Evolutionary conservation across 1,140 invertebrate species (phyloP), one percentile per base, ranked within the genome.

Genomic region (Danaus plexippus): DNA sequence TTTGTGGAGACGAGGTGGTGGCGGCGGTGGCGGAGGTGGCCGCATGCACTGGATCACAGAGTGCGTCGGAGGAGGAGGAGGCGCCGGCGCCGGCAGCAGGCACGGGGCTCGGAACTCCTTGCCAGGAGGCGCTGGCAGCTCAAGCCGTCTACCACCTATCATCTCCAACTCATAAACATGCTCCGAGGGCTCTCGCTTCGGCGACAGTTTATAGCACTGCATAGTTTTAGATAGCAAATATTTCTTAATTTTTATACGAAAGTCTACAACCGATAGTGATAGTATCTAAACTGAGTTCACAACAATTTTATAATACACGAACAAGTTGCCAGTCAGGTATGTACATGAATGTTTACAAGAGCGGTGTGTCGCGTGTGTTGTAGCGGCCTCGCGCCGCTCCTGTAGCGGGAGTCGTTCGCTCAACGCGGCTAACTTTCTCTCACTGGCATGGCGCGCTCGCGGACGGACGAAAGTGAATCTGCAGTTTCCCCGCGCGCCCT

Each of bases 1-100:
- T 53, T 86, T 83, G 57, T 74, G 80, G 8, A 83, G 67, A 51
- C 76, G 70, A 4, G 85, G 79, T 57, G 88, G 88, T 10, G 89
- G 89, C 5, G 89, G 89, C 13, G 89, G 89, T 7, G 89, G 89
- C 9, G 89, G 89, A 18, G 89, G 89, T 18, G 89, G 89, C 11
- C 89, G 82, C 89, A 90, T 90, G 57, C 88, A 85, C 63, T 87
- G 82, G 69, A 88, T 88, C 47, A 88, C 87, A 11, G 87, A 88
- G 57, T 84, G 82, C 54, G 76, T 66, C n/a, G 80, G 76, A 12
- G 63, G 82, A 7, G 89, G 88, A 32, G 67, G 83, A 4, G 88
- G 88, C 55, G 88, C 88, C 45, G 88, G 88, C 54, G 88, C 85
- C 45, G 70, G 66, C 64, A 85, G 63, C 68, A 85, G 57, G 60